Evolutionary conservation across 2,888 invertebrate genomes (phyloP).

Genomic region (Drosophila aldrichi): DNA sequence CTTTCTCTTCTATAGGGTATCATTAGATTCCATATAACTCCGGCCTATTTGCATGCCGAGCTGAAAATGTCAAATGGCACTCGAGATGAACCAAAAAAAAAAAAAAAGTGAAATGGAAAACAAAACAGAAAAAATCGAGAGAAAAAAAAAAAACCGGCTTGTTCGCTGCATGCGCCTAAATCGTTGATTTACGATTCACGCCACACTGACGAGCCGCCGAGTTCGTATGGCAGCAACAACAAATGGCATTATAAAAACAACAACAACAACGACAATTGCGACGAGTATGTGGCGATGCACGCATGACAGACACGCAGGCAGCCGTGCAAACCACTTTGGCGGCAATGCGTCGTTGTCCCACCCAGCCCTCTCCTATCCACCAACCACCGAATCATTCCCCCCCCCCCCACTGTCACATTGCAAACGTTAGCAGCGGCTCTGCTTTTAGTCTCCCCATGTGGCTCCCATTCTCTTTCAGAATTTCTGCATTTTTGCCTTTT

Average conservation of each 20-base stretch:
- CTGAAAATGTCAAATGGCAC: constrained; percentile 64
- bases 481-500: constrained; percentile 10
- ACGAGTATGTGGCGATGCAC: constrained; percentile 69
- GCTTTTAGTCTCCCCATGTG: constrained; percentile 37
- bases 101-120: constrained; percentile 27
- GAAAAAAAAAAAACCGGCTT: constrained; percentile 28
- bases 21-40: background rate
- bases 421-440: background rate
- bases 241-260: constrained; percentile 16
- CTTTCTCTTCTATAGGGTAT: constrained; percentile 29
- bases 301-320: constrained; percentile 79
- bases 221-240: constrained; percentile 41
- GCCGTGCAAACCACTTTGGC: constrained; percentile 79
- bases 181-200: constrained; percentile 83
- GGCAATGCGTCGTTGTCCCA: constrained; percentile 62
- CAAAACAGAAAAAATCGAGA: constrained; percentile 21
- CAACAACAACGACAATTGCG: constrained; percentile 45
- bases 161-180: constrained; percentile 74
- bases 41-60: constrained; percentile 10
- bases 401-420: background rate
- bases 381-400: no score
- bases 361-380: background rate
- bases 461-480: constrained; percentile 20
- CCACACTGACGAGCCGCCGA: constrained; percentile 75
- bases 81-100: constrained; percentile 42